phyloP scores from a whole-genome alignment of 2,797 vertebrate genomes.

The Luscinia luscinia region DNA sequence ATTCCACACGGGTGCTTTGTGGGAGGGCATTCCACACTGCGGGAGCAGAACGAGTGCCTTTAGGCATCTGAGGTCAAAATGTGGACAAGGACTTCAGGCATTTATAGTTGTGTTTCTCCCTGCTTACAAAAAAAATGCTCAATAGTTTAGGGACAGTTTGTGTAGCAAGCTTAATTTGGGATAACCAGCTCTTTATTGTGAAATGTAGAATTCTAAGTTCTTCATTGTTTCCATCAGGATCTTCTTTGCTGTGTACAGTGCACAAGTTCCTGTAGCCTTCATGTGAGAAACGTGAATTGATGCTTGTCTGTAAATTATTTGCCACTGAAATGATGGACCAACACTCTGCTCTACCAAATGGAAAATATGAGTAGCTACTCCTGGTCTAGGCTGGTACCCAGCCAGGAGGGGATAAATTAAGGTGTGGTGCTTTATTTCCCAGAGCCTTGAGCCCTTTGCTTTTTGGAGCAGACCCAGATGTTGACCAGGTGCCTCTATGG shows the following conservation, averaged over 20 bases:
- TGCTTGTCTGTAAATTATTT: not conserved
- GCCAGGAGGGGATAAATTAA: not conserved
- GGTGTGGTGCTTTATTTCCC: not conserved
- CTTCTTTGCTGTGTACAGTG: not conserved
- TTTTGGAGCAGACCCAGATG: not conserved
- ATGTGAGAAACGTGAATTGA: not conserved
- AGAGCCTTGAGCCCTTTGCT: not conserved
- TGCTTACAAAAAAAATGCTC: conserved; percentile 40
- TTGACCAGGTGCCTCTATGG: not conserved
- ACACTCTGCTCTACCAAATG: not conserved
- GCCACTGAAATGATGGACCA: not conserved
- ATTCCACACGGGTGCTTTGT: conserved; percentile 14
- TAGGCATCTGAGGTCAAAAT: conserved; percentile 42
- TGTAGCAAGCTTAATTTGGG: conserved; percentile 33
- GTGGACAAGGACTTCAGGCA: conserved; percentile 31
- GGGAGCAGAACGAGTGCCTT: conserved; percentile 32
- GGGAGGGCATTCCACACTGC: conserved; percentile 47
- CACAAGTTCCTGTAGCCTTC: not conserved
- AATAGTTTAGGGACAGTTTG: conserved; percentile 5
- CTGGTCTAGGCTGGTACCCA: not conserved
- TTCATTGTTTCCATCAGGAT: not conserved
- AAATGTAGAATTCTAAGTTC: not conserved
- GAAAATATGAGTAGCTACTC: not conserved
- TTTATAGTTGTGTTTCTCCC: conserved; percentile 46
- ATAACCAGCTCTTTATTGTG: not conserved